Base-by-base conservation (phyloP, 2,888 invertebrate genomes). In the Metacarcinus magister region DNA sequence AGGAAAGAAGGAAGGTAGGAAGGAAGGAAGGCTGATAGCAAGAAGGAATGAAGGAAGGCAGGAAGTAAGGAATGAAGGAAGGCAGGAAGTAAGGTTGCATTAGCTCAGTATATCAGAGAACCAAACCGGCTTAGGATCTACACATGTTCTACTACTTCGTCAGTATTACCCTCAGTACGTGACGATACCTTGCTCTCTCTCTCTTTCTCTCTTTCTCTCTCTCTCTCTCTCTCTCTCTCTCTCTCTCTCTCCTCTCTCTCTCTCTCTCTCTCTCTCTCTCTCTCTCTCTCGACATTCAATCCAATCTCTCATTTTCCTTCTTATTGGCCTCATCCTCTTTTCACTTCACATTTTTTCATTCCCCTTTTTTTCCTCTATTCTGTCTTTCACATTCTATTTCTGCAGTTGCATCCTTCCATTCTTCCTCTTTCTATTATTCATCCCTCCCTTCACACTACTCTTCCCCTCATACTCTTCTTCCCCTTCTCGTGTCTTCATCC, bases 161-260 rank as follows among this genome's bases (percentile, higher is more conserved):
- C 75, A 75, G 75, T 75, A 28, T 75, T 75, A 75, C 75, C 75
- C 82, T 10, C 32, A 23, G 2, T 82, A 82, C 82, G 82, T 82
- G 82, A 82, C 32, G 32, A 82, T 32, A 82, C 8, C 28, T 8
- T 5, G 0, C 32, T 32, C 82, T 32, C 82, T 82, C 82, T 82
- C 82, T 82, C 82, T 82, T 32, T 82, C 82, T 82, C 82, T 82
- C 82, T 82, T 32, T 82, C 82, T 82, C 82, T 82, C 32, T 82
- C 32, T 32, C 32, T 82, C 32, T 82, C 82, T 82, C 82, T 82
- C 82, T 32, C 82, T 82, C 32, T 82, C 82, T 32, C 82, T 82
- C 82, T 32, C 82, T 82, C 32, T 82, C 32, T 82, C 82, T 13
- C 13, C 13, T 13, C 54, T 54, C 54, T 13, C 54, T 54, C 13